A percentile compares a stretch with the other conserved stretches of the same genome.
Evolutionary conservation across 2,888 invertebrate species (phyloP).

Genomic region (Cosmopolites sordidus): DNA sequence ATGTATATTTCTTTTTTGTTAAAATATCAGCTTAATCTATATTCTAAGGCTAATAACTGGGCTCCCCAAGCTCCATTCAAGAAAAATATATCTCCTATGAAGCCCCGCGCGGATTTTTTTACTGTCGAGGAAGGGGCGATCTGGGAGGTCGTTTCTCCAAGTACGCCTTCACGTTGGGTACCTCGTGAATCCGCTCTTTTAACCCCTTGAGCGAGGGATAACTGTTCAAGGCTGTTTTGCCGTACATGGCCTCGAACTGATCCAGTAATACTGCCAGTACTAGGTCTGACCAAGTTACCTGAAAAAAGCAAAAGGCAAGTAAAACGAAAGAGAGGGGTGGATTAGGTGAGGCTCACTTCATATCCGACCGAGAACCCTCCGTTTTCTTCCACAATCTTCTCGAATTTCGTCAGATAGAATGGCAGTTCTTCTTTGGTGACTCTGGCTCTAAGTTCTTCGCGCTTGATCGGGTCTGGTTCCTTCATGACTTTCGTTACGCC

Average conservation of each 20-base stretch:
- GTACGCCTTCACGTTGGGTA: constrained; percentile 56
- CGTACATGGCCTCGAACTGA: constrained; percentile 54
- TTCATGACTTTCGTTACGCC: constrained; percentile 34
- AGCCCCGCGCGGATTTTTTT: neutral
- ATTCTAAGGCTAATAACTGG: too few relatives aligned
- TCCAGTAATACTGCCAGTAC: constrained; percentile 55
- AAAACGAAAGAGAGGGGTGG: too few relatives aligned
- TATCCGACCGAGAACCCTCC: constrained; percentile 54
- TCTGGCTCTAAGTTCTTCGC: constrained; percentile 53
- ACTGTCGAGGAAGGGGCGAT: constrained; percentile 23
- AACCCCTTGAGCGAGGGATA: constrained; percentile 54
- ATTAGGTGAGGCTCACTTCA: constrained; percentile 40
- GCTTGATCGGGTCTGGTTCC: constrained; percentile 53
- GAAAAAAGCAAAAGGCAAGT: neutral
- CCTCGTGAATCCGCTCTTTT: constrained; percentile 52
- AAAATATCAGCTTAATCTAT: too few relatives aligned
- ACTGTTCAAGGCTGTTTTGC: constrained; percentile 50
- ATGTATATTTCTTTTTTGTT: too few relatives aligned
- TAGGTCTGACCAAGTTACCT: constrained; percentile 61
- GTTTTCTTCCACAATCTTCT: constrained; percentile 53
- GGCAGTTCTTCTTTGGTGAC: constrained; percentile 55
- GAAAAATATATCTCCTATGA: too few relatives aligned
- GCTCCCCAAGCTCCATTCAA: too few relatives aligned
- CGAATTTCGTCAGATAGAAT: constrained; percentile 54
- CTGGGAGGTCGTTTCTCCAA: constrained; percentile 51